Evolutionary conservation across 2,113 vertebrate genomes (phyloP), one percentile per base, ranked within the genome.

Genomic region (Struthio camelus): DNA sequence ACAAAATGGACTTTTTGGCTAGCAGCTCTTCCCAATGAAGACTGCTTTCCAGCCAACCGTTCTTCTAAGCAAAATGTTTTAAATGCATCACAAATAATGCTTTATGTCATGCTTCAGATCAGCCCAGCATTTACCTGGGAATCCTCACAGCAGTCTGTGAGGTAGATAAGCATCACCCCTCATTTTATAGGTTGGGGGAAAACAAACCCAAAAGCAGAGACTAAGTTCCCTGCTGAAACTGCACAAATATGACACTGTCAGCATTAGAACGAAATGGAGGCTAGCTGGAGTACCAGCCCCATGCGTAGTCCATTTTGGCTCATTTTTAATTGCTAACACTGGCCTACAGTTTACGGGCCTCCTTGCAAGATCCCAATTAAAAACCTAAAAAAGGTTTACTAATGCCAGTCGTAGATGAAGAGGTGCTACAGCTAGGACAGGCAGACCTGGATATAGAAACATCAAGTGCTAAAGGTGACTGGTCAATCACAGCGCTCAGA

Each of bases 401-500:
- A 19, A 54, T 5, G 23, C 23, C 36, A 32, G 32, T 53, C 14
- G 17, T 23, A 20, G 67, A 14, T 1, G 1, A 75, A 42, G 48
- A 36, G 38, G 28, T 36, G 72, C 72, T 3, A 2, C 0, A 2
- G 28, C 70, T 11, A 40, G 48, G 27, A 72, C 36, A 58, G 22
- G 71, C 59, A 20, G 56, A 23, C 54, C 4, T 24, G 1, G 11
- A 0, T 3, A 30, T 38, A 25, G 48, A 23, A 32, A 14, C 6
- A 11, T 23, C 58, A 61, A 11, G 62, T 7, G 1, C 40, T 10
- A 14, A 22, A 7, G 27, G 18, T 2, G 10, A 20, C 12, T 1
- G 8, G 54, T 53, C 6, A 10, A 23, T 76, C 1, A 7, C 5
- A 2, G 2, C 2, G 1, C 40, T 54, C 2, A n/a, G 3, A 44